phyloP scores from a whole-genome alignment of 37 sponge, comb jelly and placozoan species.

The Mnemiopsis leidyi region DNA sequence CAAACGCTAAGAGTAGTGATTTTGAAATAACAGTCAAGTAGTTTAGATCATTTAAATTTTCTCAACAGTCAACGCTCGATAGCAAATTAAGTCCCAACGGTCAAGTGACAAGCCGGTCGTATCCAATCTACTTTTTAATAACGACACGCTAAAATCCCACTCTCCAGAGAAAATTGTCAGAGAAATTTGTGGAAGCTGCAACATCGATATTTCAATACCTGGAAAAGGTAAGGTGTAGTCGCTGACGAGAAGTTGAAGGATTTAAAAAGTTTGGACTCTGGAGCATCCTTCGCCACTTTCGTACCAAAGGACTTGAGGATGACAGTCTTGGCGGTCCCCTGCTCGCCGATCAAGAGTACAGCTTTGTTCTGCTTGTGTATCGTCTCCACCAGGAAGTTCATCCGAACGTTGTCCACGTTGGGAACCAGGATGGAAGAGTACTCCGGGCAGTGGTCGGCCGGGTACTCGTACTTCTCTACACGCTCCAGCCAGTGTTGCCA shows the following conservation, averaged over 20 bases:
- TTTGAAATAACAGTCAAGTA: too few species aligned
- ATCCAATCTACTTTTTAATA: too few species aligned
- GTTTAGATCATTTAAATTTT: too few species aligned
- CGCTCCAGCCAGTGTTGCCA: conserved; percentile 68
- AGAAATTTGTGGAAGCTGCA: too few species aligned
- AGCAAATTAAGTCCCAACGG: too few species aligned
- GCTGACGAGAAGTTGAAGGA: conserved; percentile 68
- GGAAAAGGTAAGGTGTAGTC: conserved; percentile 67
- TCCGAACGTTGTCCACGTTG: conserved; percentile 68
- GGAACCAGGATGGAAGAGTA: conserved; percentile 69
- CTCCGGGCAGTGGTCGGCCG: conserved; percentile 79
- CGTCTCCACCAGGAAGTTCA: conserved; percentile 64
- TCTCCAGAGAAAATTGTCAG: neutral
- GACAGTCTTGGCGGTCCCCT: conserved; percentile 70
- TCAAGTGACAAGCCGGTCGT: too few species aligned
- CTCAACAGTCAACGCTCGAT: too few species aligned
- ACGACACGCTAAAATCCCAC: too few species aligned
- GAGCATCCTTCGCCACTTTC: conserved; percentile 16
- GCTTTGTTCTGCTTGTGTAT: conserved; percentile 66
- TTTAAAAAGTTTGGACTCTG: conserved; percentile 63
- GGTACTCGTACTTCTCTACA: conserved; percentile 76
- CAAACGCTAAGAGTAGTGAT: too few species aligned
- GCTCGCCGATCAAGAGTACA: conserved; percentile 67
- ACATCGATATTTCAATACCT: too few species aligned
- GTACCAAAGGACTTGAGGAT: conserved; percentile 64